Percentiles rank a stretch among this genome's conserved stretches.
These are phyloP conservation scores for Oscheius sp. DNA, from an alignment of 2,888 invertebrate genomes.

Conservation along the genomic window DNA sequence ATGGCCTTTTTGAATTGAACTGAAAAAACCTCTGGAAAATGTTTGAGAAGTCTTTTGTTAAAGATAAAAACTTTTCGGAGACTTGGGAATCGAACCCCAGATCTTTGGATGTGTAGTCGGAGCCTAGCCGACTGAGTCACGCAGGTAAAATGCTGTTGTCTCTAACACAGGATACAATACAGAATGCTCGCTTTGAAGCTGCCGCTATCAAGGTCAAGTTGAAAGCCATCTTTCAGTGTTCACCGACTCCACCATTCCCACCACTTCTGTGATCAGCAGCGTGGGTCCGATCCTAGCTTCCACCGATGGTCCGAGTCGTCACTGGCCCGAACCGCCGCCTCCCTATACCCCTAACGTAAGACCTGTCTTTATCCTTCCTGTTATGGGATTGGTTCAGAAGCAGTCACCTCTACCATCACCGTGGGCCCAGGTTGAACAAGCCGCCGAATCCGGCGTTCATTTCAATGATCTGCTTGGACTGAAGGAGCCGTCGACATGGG, in stretches of 20 bases:
- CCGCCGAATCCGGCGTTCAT: not conserved
- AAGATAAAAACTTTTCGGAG: too few relatives aligned
- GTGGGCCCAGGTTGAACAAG: conserved; percentile 4
- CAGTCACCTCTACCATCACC: conserved; percentile 3
- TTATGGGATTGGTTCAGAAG: not conserved
- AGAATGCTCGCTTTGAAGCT: not conserved
- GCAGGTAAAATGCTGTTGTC: too few relatives aligned
- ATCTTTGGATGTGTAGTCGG: too few relatives aligned
- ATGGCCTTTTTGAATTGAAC: not conserved
- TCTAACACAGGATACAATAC: too few relatives aligned
- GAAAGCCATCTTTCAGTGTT: not conserved
- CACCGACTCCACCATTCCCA: conserved; percentile 20
- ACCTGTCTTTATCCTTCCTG: not conserved
- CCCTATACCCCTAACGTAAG: conserved; percentile 44
- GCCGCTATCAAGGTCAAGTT: not conserved
- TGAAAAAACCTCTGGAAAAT: too few relatives aligned
- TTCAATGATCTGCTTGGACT: conserved; percentile 8
- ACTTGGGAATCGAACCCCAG: too few relatives aligned
- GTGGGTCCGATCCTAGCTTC: conserved; percentile 21
- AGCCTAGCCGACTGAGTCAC: too few relatives aligned
- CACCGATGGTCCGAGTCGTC: conserved; percentile 12
- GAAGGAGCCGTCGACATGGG: conserved; percentile 38
- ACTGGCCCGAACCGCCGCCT: conserved; percentile 60
- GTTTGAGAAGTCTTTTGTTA: too few relatives aligned
- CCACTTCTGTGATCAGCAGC: conserved; percentile 28